Evolutionary conservation across 1,140 invertebrate genomes (phyloP).

Genomic region (Propsilocerus akamusi): DNA sequence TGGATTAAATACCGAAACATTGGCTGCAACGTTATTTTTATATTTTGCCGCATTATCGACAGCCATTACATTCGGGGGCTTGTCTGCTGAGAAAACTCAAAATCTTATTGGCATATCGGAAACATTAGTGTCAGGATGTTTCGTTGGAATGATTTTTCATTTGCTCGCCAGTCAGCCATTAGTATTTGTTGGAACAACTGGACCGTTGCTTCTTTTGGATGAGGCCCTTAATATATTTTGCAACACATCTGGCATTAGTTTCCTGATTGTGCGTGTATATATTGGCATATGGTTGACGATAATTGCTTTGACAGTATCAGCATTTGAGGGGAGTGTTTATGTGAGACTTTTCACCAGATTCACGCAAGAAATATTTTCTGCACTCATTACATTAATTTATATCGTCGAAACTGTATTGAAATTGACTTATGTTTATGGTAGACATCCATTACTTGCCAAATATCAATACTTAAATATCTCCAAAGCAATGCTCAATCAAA

Average conservation of each 20-base stretch:
- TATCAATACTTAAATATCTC: constrained; percentile 22
- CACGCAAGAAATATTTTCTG: constrained; percentile 87
- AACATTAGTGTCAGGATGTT: constrained; percentile 49
- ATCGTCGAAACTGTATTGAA: constrained; percentile 69
- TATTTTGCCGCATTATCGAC: constrained; percentile 82
- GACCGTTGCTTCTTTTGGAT: constrained; percentile 77
- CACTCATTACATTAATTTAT: constrained; percentile 77
- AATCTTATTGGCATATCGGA: constrained; percentile 76
- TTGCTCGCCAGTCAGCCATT: constrained; percentile 69
- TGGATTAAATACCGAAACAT: constrained; percentile 61
- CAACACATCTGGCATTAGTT: constrained; percentile 49
- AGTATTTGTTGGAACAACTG: constrained; percentile 75
- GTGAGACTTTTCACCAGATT: constrained; percentile 41
- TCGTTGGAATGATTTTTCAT: constrained; percentile 63
- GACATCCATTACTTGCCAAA: constrained; percentile 41
- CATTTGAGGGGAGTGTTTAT: constrained; percentile 72
- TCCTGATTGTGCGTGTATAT: constrained; percentile 67
- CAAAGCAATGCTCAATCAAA: neutral
- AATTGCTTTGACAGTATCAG: constrained; percentile 58
- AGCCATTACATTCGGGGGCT: constrained; percentile 79
- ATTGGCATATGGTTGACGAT: constrained; percentile 75
- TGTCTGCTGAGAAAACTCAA: constrained; percentile 77
- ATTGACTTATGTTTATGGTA: constrained; percentile 42
- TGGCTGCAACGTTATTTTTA: constrained; percentile 77
- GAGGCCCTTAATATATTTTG: constrained; percentile 74